Evolutionary conservation across 2,797 vertebrate species (phyloP).

Genomic region (Lutjanus argentimaculatus): DNA sequence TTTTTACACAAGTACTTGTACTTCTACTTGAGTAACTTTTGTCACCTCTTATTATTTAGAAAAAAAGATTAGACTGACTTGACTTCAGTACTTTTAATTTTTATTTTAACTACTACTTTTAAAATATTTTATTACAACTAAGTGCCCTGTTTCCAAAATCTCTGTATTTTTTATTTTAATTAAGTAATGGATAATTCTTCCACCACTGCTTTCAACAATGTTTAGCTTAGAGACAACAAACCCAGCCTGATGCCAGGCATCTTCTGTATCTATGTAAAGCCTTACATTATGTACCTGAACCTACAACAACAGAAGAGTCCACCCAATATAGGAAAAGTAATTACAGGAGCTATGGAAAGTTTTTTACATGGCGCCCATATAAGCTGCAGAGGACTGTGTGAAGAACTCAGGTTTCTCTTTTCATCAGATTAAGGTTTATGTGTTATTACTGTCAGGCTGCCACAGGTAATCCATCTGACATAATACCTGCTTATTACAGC

Average conservation of each 20-base stretch:
- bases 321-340: constrained; percentile 37
- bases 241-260: neutral
- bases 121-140: too few species aligned
- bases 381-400: constrained; percentile 42
- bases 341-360: constrained; percentile 51
- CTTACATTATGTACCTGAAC: constrained; percentile 9
- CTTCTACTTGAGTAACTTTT: too few species aligned
- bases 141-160: too few species aligned
- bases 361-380: constrained; percentile 42
- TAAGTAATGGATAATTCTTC: neutral
- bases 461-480: constrained; percentile 55
- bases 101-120: too few species aligned
- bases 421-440: constrained; percentile 50
- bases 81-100: too few species aligned
- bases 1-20: too few species aligned
- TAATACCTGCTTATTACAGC: constrained; percentile 59
- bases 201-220: neutral
- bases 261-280: constrained; percentile 15
- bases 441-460: constrained; percentile 52
- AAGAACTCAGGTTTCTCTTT: constrained; percentile 46
- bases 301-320: constrained; percentile 33
- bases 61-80: too few species aligned
- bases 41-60: too few species aligned
- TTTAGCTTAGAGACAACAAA: constrained; percentile 18
- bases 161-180: constrained; percentile 5